Evolutionary conservation across 2,797 vertebrate genomes (phyloP).

Genomic region (Tolypeutes matacus): DNA sequence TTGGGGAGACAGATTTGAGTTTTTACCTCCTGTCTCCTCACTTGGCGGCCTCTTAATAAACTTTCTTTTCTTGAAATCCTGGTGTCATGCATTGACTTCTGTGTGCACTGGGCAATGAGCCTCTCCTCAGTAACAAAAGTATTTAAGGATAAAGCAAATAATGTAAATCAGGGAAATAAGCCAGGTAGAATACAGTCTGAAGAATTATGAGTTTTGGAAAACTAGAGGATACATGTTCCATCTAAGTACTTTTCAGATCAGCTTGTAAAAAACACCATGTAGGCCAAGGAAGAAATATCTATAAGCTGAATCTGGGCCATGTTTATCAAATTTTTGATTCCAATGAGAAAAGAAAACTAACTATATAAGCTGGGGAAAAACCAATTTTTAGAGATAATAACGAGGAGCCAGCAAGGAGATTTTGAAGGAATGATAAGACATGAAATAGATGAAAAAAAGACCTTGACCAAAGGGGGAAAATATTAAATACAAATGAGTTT

Average conservation of each 20-base stretch:
- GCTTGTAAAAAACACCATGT: neutral
- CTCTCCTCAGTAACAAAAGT: neutral
- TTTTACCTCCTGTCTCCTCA: too few relatives aligned
- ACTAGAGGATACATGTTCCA: neutral
- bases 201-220: neutral
- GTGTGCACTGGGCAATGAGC: too few relatives aligned
- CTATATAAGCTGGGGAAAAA: neutral
- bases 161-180: neutral
- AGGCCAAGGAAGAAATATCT: neutral
- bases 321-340: neutral
- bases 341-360: neutral
- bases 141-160: constrained; percentile 44
- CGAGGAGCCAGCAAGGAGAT: neutral
- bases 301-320: neutral
- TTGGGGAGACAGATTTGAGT: too few relatives aligned
- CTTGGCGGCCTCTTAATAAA: too few relatives aligned
- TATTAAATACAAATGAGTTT: too few relatives aligned
- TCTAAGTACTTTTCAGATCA: neutral
- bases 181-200: neutral
- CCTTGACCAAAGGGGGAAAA: too few relatives aligned
- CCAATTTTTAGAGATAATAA: neutral
- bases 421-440: neutral
- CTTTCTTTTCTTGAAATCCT: too few relatives aligned
- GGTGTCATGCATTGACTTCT: too few relatives aligned
- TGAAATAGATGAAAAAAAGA: too few relatives aligned